Conservation (phyloP, 2,888 invertebrate genomes). For the Philaethria dido region DNA sequence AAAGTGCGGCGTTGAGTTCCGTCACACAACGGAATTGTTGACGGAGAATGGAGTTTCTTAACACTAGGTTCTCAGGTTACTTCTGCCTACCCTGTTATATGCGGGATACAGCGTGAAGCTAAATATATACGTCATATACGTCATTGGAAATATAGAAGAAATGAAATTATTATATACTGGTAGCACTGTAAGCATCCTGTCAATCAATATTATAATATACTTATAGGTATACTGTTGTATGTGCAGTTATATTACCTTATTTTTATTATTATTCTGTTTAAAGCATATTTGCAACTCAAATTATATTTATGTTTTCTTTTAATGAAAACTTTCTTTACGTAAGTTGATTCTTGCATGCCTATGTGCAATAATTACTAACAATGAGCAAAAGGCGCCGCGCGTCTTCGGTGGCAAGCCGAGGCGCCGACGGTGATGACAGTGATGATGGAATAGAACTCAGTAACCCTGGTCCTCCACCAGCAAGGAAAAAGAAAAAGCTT, state of each 20-base stretch:
- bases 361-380: conserved; percentile 4
- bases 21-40: no score
- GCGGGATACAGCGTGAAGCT: no score
- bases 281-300: background rate
- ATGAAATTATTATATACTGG: background rate
- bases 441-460: conserved; percentile 85
- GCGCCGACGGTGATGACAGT: conserved; percentile 87
- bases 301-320: background rate
- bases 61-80: no score
- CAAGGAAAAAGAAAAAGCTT: conserved; percentile 86
- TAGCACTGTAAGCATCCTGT: conserved; percentile 20
- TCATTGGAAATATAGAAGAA: no score
- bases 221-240: conserved; percentile 1
- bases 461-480: conserved; percentile 75
- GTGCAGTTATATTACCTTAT: background rate
- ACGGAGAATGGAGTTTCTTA: no score
- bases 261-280: background rate
- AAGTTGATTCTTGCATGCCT: background rate
- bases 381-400: conserved; percentile 93
- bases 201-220: no score
- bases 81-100: no score
- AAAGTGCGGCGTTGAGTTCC: no score
- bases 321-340: background rate
- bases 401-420: conserved; percentile 91
- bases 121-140: no score